Evolutionary conservation across 2,113 vertebrate genomes (phyloP), one percentile per base, ranked within the genome.

Genomic region (Equus przewalskii): DNA sequence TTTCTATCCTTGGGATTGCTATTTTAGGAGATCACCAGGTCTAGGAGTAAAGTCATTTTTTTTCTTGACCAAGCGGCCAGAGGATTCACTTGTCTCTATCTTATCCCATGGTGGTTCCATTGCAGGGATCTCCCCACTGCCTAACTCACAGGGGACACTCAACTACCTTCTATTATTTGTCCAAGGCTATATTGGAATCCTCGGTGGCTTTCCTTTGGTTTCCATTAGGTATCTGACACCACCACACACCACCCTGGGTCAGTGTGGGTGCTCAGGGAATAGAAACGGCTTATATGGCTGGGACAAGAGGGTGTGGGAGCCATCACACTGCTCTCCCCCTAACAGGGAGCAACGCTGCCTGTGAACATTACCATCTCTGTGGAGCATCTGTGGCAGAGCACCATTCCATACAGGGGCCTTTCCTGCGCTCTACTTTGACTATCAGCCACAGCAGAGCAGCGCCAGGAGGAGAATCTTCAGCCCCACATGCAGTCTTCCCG

Each of bases 281-380:
- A 6, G 64, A 79, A 62, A 36, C 1, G 0, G 5, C 9, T 79
- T 44, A 2, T 4, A 18, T 7, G 22, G n/a, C 65, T 16, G 41
- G 87, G 19, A 7, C 0, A 0, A 36, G 6, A 26, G 54, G 2
- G 44, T 26, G 44, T 21, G 19, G 44, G 58, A 62, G n/a, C 36
- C 22, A 2, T 5, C 14, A 49, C 11, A 2, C 2, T 0, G 12
- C n/a, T 65, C 12, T 69, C n/a, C 49, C 28, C 26, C 0, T 18
- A 7, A 0, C 15, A 2, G 6, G 0, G 2, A 6, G 62, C 28
- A 33, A 22, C 24, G 6, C 41, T 28, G 1, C 44, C 51, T 6
- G 1, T 13, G 49, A 3, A 7, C 9, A 1, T 0, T 4, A 5
- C 5, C 11, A 3, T n/a, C n/a, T 21, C 56, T 1, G 28, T 7